Percentiles rank a stretch among this genome's conserved stretches.
Evolutionary conservation across 2,113 vertebrate genomes (phyloP).

Genomic region (Fukomys damarensis): DNA sequence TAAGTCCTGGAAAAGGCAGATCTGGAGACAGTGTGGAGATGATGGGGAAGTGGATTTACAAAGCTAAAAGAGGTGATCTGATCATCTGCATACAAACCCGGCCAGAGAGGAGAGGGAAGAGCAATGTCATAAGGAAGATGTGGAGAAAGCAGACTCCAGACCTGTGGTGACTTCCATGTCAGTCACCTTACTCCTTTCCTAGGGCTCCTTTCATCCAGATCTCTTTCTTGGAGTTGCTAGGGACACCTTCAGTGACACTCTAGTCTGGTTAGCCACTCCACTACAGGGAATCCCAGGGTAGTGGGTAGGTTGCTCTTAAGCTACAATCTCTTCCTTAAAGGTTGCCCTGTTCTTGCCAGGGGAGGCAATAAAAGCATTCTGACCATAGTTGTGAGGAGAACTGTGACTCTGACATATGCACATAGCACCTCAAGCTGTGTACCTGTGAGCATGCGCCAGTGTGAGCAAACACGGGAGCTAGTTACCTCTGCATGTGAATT

Average conservation of each 20-base stretch:
- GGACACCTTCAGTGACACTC: no score
- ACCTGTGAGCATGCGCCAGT: accelerated
- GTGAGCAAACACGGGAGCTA: neutral
- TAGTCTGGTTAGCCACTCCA: neutral
- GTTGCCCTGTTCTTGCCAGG: no score
- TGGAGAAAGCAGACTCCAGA: no score
- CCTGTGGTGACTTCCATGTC: accelerated
- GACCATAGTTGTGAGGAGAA: neutral
- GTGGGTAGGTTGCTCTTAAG: no score
- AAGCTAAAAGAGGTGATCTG: neutral
- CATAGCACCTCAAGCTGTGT: neutral
- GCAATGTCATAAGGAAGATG: accelerated
- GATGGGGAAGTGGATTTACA: neutral
- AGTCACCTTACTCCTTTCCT: no score
- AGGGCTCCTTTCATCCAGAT: neutral
- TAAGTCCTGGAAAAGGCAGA: neutral
- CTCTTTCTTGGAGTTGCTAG: neutral
- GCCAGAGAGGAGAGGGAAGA: neutral
- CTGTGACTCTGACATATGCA: neutral
- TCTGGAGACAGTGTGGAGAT: neutral
- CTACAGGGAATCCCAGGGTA: neutral
- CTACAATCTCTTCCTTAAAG: no score
- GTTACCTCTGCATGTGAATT: neutral
- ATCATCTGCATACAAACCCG: accelerated
- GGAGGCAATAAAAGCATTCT: neutral